Evolutionary conservation across 2,113 vertebrate genomes (phyloP), one percentile per base, ranked within the genome.

Genomic region (Carassius auratus): DNA sequence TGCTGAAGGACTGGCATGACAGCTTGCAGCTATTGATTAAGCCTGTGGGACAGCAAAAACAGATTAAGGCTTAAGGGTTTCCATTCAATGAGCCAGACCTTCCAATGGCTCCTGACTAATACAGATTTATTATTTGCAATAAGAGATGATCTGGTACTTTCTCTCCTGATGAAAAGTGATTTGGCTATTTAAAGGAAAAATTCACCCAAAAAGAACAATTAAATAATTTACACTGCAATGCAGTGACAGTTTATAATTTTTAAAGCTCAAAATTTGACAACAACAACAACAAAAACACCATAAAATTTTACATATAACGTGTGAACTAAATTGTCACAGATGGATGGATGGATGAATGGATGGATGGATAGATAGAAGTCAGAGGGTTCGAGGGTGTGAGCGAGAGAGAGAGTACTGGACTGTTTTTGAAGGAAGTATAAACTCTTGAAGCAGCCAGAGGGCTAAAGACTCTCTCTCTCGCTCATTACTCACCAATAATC

Each of bases 401-500:
- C 3, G n/a, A n/a, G 15, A 50, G 21, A 45, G 38, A 23, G 1
- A 81, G 36, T n/a, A 6, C 45, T 57, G 21, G 50, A 36, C 62
- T 55, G 17, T 12, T 15, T 71, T 55, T 83, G 5, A 83, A 82
- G 12, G 10, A 19, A 83, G 42, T 36, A 26, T 86, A 42, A 84
- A 68, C 64, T 68, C 76, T 69, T 15, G 13, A 52, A 76, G 50
- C 68, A 38, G 6, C 36, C 42, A 33, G 66, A 68, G 75, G 13
- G 66, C 45, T 76, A 79, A 84, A 85, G 79, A 83, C 75, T 66
- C 76, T 84, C 50, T 73, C 45, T 81, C 79, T 50, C 33, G 5
- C 79, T 89, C 88, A 89, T 89, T 85, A 85, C 86, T 75, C 85
- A 48, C 73, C 85, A 75, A 76, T 89, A 89, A 89, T 89, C 86